These are phyloP conservation scores for Cryptosula pallasiana DNA, from an alignment of 2,888 invertebrate species.

Conservation along the genomic window DNA sequence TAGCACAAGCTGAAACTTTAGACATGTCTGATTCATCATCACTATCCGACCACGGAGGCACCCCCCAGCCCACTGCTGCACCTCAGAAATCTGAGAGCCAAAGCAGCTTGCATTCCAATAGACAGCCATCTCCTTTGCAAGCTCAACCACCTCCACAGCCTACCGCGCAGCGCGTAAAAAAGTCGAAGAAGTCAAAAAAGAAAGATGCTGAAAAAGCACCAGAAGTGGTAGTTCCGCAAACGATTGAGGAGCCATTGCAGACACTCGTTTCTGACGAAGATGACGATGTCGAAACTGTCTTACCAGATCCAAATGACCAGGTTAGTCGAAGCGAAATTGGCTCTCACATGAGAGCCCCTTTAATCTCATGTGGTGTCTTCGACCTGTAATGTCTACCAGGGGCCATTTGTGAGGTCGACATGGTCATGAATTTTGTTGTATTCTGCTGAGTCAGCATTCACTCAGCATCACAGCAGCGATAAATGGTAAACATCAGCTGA, in stretches of 20 bases:
- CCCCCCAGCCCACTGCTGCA: neutral
- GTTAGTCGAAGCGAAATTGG: neutral
- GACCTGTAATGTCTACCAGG: too few relatives aligned
- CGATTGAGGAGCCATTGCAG: neutral
- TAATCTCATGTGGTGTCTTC: too few relatives aligned
- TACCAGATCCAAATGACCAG: neutral
- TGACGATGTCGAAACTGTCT: slow-evolving; percentile 3
- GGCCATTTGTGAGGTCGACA: too few relatives aligned
- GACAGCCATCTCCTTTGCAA: neutral
- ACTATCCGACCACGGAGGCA: neutral
- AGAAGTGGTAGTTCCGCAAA: neutral
- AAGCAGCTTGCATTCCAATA: neutral
- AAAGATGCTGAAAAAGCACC: neutral
- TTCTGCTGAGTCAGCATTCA: too few relatives aligned
- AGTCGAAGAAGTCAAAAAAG: neutral
- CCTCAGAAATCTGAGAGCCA: slow-evolving; percentile 13
- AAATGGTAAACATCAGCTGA: too few relatives aligned
- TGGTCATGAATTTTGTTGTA: too few relatives aligned
- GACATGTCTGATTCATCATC: neutral
- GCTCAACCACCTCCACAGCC: slow-evolving; percentile 10
- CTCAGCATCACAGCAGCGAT: too few relatives aligned
- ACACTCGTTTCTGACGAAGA: slow-evolving; percentile 3
- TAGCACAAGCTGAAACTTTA: neutral
- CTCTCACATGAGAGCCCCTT: too few relatives aligned
- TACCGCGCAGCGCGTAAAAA: neutral